Conservation (phyloP, 1,140 invertebrate genomes). For the Drosophila cardini region DNA sequence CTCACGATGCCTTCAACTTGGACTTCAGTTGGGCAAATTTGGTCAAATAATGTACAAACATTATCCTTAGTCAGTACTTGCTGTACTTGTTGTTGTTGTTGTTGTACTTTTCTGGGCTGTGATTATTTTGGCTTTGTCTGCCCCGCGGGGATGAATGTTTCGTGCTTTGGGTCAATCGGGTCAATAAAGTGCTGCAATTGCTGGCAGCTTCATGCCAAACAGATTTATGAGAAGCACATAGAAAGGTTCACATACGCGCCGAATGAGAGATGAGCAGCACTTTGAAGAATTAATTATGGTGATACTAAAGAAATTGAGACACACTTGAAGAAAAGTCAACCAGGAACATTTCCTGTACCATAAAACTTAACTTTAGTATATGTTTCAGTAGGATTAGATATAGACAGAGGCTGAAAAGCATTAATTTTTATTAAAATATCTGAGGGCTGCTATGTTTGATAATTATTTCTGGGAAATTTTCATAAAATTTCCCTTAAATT, state of each 20-base stretch:
- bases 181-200: conserved; percentile 61
- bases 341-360: too few species aligned
- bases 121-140: conserved; percentile 56
- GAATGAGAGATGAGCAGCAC: conserved; percentile 1
- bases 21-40: conserved; percentile 59
- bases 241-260: conserved; percentile 14
- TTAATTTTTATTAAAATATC: too few species aligned
- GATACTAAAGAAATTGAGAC: neutral
- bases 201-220: conserved; percentile 20
- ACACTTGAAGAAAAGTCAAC: neutral
- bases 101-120: conserved; percentile 41
- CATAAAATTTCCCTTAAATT: too few species aligned
- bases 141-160: conserved; percentile 32
- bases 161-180: conserved; percentile 68
- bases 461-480: too few species aligned
- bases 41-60: conserved; percentile 77
- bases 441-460: too few species aligned
- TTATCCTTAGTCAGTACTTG: conserved; percentile 58
- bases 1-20: conserved; percentile 68
- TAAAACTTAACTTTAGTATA: too few species aligned
- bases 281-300: neutral
- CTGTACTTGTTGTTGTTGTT: conserved; percentile 39
- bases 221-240: conserved; percentile 49
- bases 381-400: too few species aligned
- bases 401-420: too few species aligned